phyloP scores from a whole-genome alignment of 2,797 vertebrate genomes.

The Schizothorax lantsangensis region DNA sequence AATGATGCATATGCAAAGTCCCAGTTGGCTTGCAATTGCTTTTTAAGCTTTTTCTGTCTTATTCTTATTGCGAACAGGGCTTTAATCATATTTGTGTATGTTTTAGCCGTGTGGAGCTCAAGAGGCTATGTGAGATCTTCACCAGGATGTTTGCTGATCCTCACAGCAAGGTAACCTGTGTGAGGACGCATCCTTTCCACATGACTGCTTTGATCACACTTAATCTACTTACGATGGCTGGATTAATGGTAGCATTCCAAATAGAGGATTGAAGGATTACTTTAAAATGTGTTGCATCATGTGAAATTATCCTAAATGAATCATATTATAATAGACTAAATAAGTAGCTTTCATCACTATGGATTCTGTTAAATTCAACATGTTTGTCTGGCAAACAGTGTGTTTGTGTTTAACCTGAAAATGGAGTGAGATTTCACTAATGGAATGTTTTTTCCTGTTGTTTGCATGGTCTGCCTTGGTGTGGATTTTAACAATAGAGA shows the following conservation, averaged over 20 bases:
- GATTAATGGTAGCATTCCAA: slow-evolving; percentile 1
- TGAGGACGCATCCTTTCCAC: background rate
- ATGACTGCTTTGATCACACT: slow-evolving; percentile 6
- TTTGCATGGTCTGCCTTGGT: slow-evolving; percentile 93
- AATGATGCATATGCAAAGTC: background rate
- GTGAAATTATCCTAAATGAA: background rate
- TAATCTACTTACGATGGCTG: slow-evolving; percentile 24
- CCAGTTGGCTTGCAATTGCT: background rate
- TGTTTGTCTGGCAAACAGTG: slow-evolving; percentile 5
- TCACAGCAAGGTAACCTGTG: slow-evolving; percentile 87
- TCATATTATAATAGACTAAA: background rate
- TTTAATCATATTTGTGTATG: slow-evolving; percentile 3
- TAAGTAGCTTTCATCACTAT: background rate
- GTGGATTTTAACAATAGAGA: slow-evolving; percentile 97
- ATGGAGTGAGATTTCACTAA: slow-evolving; percentile 70
- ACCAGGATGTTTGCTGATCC: slow-evolving; percentile 94
- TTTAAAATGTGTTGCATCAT: background rate
- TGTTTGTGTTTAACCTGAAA: background rate
- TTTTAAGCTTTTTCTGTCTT: background rate
- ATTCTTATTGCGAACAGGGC: background rate
- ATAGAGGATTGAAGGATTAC: background rate
- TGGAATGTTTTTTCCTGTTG: slow-evolving; percentile 76
- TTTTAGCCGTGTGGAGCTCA: slow-evolving; percentile 87
- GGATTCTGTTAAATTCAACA: background rate
- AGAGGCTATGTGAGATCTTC: slow-evolving; percentile 92